Evolutionary conservation across 2,797 vertebrate genomes (phyloP).

Genomic region (Chaenodraco wilsoni): DNA sequence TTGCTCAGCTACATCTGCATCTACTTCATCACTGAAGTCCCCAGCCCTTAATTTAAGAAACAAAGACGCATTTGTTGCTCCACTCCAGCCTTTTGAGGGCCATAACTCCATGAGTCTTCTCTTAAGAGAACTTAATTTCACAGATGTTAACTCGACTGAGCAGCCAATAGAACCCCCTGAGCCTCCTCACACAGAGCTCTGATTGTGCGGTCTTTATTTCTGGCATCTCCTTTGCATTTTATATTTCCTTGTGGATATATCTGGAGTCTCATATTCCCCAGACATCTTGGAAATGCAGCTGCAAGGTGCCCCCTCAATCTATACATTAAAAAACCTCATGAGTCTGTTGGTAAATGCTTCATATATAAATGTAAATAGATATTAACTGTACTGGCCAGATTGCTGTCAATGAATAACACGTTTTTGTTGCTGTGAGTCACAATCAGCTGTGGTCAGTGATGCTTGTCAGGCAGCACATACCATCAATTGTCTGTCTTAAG

Average conservation of each 20-base stretch:
- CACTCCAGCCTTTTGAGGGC: conserved; percentile 25
- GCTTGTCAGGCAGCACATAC: conserved; percentile 23
- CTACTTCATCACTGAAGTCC: conserved; percentile 3
- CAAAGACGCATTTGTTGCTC: conserved; percentile 58
- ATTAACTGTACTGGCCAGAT: background rate
- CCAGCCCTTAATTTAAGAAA: conserved; percentile 25
- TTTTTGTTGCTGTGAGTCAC: conserved; percentile 24
- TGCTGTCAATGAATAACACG: background rate
- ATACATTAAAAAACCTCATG: background rate
- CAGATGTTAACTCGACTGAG: conserved; percentile 63
- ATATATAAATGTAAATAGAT: background rate
- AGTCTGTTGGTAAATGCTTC: background rate
- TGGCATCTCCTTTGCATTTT: conserved; percentile 77
- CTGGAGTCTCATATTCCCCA: conserved; percentile 56
- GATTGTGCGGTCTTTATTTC: conserved; percentile 81
- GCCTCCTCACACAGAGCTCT: conserved; percentile 69
- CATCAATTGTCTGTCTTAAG: conserved; percentile 9
- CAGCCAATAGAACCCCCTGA: conserved; percentile 67
- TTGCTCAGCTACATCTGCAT: background rate
- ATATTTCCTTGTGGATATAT: conserved; percentile 73
- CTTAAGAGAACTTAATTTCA: conserved; percentile 73
- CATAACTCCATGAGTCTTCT: conserved; percentile 37
- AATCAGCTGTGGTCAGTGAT: conserved; percentile 32
- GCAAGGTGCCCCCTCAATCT: conserved; percentile 49
- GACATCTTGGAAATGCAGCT: conserved; percentile 70